These are phyloP conservation scores for Eupithecia vulgata DNA, from an alignment of 2,888 invertebrate species.

Conservation along the genomic window DNA sequence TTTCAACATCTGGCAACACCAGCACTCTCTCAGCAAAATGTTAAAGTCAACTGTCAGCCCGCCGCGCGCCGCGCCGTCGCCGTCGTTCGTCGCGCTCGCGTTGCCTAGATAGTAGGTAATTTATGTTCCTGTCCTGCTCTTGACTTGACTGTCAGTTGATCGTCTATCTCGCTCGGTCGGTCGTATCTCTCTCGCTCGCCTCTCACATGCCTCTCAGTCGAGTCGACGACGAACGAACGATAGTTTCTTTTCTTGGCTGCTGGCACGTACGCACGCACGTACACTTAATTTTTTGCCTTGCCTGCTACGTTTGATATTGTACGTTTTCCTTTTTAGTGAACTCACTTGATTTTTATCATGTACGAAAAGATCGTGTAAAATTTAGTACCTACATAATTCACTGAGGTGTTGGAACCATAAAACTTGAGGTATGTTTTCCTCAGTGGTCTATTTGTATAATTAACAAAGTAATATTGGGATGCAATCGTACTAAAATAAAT, in stretches of 20 bases:
- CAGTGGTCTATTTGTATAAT: not conserved
- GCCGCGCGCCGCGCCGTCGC: too few relatives aligned
- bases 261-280: conserved; percentile 2
- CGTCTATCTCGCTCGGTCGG: too few relatives aligned
- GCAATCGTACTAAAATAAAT: not conserved
- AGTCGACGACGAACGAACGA: too few relatives aligned
- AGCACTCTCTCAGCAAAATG: too few relatives aligned
- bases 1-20: too few relatives aligned
- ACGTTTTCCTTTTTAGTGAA: not conserved
- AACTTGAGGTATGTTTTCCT: conserved; percentile 2
- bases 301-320: not conserved
- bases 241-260: not conserved
- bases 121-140: too few relatives aligned
- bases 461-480: not conserved
- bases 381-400: not conserved
- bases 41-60: too few relatives aligned
- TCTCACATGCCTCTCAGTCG: too few relatives aligned
- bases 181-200: too few relatives aligned
- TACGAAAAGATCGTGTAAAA: not conserved
- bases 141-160: too few relatives aligned
- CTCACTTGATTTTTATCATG: not conserved
- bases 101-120: too few relatives aligned
- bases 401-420: not conserved
- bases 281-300: not conserved
- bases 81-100: too few relatives aligned